Evolutionary conservation across 2,113 vertebrate species (phyloP).

Genomic region (Channa argus): DNA sequence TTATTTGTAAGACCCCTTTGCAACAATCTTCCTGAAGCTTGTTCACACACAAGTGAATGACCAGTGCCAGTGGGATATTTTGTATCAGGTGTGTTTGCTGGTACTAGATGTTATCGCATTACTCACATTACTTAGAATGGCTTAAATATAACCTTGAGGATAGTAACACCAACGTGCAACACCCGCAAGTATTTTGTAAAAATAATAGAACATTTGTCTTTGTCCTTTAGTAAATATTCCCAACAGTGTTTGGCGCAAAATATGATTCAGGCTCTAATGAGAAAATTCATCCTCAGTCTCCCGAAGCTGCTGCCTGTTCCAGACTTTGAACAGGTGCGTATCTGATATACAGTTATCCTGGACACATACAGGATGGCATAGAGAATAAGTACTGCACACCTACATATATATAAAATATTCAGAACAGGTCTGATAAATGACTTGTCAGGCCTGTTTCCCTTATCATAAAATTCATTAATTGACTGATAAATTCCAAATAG

Average conservation of each 20-base stretch:
- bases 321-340: constrained; percentile 46
- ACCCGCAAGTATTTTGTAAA: not conserved
- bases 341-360: not conserved
- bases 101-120: not conserved
- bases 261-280: constrained; percentile 74
- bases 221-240: constrained; percentile 65
- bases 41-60: constrained; percentile 43
- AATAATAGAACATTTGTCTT: not conserved
- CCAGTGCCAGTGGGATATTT: constrained; percentile 27
- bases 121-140: not conserved
- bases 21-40: constrained; percentile 39
- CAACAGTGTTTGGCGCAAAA: constrained; percentile 74
- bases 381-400: not conserved
- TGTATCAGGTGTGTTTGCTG: constrained; percentile 52
- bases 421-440: too few species aligned
- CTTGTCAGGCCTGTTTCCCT: too few species aligned
- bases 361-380: not conserved
- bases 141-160: not conserved
- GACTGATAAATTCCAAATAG: too few species aligned
- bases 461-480: too few species aligned
- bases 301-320: constrained; percentile 61
- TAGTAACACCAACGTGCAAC: not conserved
- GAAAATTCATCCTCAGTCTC: constrained; percentile 75
- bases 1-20: constrained; percentile 14
- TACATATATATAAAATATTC: not conserved